phyloP scores from a whole-genome alignment of 2,113 vertebrate species.

The Oenanthe melanoleuca region DNA sequence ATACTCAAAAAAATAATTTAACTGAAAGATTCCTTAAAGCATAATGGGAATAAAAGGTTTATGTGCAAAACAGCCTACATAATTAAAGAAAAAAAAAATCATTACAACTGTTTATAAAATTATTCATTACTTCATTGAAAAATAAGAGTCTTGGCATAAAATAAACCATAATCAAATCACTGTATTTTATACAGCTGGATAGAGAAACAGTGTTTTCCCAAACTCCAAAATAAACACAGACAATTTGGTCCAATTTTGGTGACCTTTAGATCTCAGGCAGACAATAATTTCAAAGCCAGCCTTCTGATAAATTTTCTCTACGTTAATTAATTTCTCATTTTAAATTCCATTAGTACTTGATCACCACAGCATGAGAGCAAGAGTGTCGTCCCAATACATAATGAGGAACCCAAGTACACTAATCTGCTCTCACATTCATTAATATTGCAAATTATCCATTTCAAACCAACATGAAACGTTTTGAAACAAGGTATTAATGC shows the following conservation, averaged over 20 bases:
- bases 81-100: not conserved
- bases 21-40: not conserved
- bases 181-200: not conserved
- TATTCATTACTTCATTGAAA: not conserved
- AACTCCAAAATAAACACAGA: conserved; percentile 16
- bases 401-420: conserved; percentile 41
- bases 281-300: conserved; percentile 42
- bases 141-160: not conserved
- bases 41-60: not conserved
- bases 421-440: conserved; percentile 64
- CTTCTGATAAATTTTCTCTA: conserved; percentile 45
- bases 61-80: not conserved
- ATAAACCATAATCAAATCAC: not conserved
- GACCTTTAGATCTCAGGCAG: conserved; percentile 52
- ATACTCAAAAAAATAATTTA: not conserved
- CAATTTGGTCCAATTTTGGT: conserved; percentile 23
- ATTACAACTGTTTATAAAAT: not conserved
- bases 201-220: not conserved
- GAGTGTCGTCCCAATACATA: conserved; percentile 14
- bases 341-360: conserved; percentile 71
- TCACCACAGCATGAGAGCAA: conserved; percentile 52
- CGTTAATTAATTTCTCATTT: conserved; percentile 69
- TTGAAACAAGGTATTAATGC: conserved; percentile 40
- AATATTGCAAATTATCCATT: conserved; percentile 56
- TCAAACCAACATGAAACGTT: conserved; percentile 44